phyloP scores from a whole-genome alignment of 53 echinoderm and acorn worm genomes.

The Mesocentrotus franciscanus region DNA sequence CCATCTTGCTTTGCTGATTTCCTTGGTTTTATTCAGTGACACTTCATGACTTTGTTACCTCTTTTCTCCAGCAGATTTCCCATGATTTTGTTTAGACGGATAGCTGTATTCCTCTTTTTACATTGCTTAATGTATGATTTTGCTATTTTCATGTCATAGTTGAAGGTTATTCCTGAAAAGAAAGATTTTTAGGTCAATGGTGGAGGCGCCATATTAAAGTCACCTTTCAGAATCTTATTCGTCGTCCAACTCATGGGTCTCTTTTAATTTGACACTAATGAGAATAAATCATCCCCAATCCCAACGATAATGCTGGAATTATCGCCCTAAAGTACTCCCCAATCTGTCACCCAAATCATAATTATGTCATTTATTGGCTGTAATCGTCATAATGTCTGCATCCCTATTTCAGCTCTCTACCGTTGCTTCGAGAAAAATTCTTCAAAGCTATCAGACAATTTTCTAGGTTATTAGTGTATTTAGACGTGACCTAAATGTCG shows the following conservation, averaged over 20 bases:
- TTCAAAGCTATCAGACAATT: neutral
- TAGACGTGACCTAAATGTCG: slow-evolving; percentile 7
- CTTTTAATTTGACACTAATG: slow-evolving; percentile 24
- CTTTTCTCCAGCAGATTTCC: too few species aligned
- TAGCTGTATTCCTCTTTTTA: too few species aligned
- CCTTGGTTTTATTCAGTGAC: too few species aligned
- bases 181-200: neutral
- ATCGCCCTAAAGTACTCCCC: slow-evolving; percentile 1
- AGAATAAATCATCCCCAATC: slow-evolving; percentile 2
- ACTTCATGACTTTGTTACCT: too few species aligned
- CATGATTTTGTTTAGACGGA: too few species aligned
- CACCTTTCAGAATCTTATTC: neutral
- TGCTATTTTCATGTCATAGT: neutral
- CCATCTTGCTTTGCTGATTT: too few species aligned
- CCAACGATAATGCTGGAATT: slow-evolving; percentile 31
- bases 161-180: neutral
- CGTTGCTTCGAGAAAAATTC: neutral
- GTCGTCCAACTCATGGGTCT: neutral
- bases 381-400: slow-evolving; percentile 15
- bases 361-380: slow-evolving; percentile 16
- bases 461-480: slow-evolving; percentile 16
- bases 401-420: neutral
- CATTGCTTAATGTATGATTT: neutral
- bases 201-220: neutral
- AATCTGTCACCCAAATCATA: neutral